Evolutionary conservation across 2,888 invertebrate genomes (phyloP).

Genomic region (Andricus quercusramuli): DNA sequence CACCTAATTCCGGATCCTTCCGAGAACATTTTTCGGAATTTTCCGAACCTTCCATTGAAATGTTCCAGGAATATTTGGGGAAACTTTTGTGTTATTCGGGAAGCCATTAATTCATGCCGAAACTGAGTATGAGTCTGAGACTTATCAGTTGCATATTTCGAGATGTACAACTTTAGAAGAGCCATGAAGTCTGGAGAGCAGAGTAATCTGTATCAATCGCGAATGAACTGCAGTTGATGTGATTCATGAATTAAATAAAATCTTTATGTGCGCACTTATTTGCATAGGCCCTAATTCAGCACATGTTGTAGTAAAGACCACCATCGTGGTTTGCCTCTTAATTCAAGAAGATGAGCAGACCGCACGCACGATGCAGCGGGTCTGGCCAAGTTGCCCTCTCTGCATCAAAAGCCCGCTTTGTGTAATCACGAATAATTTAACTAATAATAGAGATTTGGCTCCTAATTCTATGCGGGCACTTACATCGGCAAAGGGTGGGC

Average conservation of each 20-base stretch:
- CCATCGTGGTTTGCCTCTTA: constrained; percentile 42
- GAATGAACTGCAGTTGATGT: not conserved
- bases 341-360: constrained; percentile 49
- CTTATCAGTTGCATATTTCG: constrained; percentile 3
- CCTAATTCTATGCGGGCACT: constrained; percentile 21
- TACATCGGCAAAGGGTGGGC: constrained; percentile 2
- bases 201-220: constrained; percentile 20
- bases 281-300: constrained; percentile 32
- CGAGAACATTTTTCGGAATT: no score
- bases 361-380: constrained; percentile 46
- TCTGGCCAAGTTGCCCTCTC: constrained; percentile 44
- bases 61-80: no score
- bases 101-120: no score
- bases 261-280: constrained; percentile 7
- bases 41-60: no score
- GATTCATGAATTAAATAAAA: constrained; percentile 15
- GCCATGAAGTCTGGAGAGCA: not conserved
- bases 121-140: not conserved
- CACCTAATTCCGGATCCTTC: no score
- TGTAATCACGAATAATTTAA: constrained; percentile 41
- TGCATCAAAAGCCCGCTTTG: constrained; percentile 46
- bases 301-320: constrained; percentile 37
- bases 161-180: not conserved
- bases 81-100: no score
- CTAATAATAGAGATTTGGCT: constrained; percentile 35